Base-by-base conservation (phyloP, 2,797 vertebrate genomes). In the Falco concolor region DNA sequence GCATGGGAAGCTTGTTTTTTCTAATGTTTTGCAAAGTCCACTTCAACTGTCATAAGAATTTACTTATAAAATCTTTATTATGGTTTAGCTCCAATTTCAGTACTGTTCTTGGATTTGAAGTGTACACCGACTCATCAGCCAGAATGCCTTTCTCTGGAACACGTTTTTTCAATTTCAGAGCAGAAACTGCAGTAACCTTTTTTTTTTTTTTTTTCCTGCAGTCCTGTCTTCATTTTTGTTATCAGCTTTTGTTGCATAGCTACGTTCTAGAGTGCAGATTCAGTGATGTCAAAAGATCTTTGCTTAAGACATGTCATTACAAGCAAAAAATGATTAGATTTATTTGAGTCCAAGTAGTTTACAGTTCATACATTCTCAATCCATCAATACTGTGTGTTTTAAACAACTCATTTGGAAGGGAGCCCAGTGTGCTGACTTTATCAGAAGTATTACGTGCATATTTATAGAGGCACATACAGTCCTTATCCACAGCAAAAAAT, bases 21-120 rank as follows among this genome's bases (percentile, higher is more conserved):
- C 54, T 79, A 10, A 60, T 84, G 64, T 84, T 96, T 94, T 95
- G 56, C 57, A 63, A 85, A 90, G 49, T 93, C 52, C 83, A 90
- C 8, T 17, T 94, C 65, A 90, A 61, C 57, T 89, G 80, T 92
- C 86, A 87, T 36, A 89, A 7, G 16, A 80, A 64, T 95, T 92
- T 93, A 61, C 78, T 90, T 84, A 93, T 84, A 94, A 93, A 89
- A 84, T 87, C 88, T 96, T 95, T 95, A 87, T 89, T 96, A 83
- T 85, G 64, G 47, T 95, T 93, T 85, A 89, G 86, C 67, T 95
- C 91, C 90, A 90, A 13, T 94, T 96, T 96, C 90, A 93, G 80
- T 93, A 60, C 90, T 94, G 90, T 85, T 96, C 86, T 94, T 97
- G 96, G 94, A 92, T 13, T 94, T 77, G 68, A 64, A 94, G 70